Evolutionary conservation across 1,140 invertebrate genomes (phyloP), one percentile per base, ranked within the genome.

Genomic region (Drosophila asahinai): DNA sequence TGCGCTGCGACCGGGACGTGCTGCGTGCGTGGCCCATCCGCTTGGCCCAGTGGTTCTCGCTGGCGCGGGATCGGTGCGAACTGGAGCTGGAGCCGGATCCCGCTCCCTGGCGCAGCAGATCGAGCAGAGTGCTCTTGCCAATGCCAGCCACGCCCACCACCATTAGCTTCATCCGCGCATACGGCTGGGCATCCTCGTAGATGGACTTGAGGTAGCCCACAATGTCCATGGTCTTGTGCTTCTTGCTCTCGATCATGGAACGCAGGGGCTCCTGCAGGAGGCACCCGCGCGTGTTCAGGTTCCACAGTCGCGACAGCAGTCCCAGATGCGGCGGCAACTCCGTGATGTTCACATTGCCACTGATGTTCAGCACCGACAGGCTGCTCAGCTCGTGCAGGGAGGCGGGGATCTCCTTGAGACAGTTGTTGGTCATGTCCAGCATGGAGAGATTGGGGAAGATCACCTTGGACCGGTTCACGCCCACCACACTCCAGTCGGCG

Each of bases 151-250:
- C 95, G 0, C 99, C 99, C 15, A 99, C 98, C 51, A 99, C 96
- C 98, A 99, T 99, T 4, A 99, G 94, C 92, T 99, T 99, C 96
- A 99, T 98, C 43, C 98, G 94, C 6, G 98, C 97, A 93, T 99
- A 99, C 0, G 98, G 97, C 91, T 97, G 96, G 0, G 98, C 98
- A 93, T 99, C 96, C 91, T 98, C 96, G 51, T 98, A 93, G 51
- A 98, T 96, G 1, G 96, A 97, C 92, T 99, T 98, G 1, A 99
- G 94, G 93, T 99, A 99, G 0, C 98, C 98, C 40, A 99, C 96
- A 42, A 99, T 97, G 92, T 99, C 98, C 95, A 98, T 98, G 6
- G 98, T 99, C 94, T 99, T 99, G 90, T 97, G 98, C 65, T 98
- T 97, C 83, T 98, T 98, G 54, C 96, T 97, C 27, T 97, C 96